Conservation (phyloP, 2,888 invertebrate genomes). For the Plusia festucae region DNA sequence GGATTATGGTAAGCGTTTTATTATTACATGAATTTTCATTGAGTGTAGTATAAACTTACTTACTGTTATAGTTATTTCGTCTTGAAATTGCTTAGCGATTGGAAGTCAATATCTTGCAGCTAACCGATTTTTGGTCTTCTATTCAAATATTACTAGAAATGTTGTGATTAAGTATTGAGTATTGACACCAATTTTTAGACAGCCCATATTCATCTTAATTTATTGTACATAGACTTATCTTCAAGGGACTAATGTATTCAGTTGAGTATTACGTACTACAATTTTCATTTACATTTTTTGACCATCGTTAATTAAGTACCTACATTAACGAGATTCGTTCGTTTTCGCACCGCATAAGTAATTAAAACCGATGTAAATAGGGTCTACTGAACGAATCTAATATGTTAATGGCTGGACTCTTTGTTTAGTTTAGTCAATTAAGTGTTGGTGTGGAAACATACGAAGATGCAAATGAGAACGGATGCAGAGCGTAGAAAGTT, state of each 20-base stretch:
- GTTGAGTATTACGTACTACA: not conserved
- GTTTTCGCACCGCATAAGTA: slow-evolving; percentile 47
- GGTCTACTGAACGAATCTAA: slow-evolving; percentile 63
- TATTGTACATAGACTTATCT: no score
- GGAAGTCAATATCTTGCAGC: slow-evolving; percentile 16
- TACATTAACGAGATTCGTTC: slow-evolving; percentile 34
- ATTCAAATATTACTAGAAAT: not conserved
- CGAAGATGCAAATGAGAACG: slow-evolving; percentile 8
- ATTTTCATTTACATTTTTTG: slow-evolving; percentile 16
- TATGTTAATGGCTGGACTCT: slow-evolving; percentile 67
- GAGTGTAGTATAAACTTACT: slow-evolving; percentile 45
- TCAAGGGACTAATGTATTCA: not conserved
- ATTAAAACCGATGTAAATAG: slow-evolving; percentile 51
- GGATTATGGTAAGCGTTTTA: slow-evolving; percentile 46
- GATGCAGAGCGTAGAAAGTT: no score
- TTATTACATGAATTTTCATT: slow-evolving; percentile 51
- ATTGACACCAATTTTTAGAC: no score
- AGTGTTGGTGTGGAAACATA: slow-evolving; percentile 56
- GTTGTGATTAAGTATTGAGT: no score
- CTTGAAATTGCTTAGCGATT: slow-evolving; percentile 28
- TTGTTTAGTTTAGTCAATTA: slow-evolving; percentile 68
- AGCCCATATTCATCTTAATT: no score
- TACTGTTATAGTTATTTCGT: slow-evolving; percentile 29
- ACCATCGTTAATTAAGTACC: slow-evolving; percentile 34
- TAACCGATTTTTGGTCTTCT: not conserved